Conservation (phyloP, 2,113 vertebrate species). For the Perca flavescens region DNA sequence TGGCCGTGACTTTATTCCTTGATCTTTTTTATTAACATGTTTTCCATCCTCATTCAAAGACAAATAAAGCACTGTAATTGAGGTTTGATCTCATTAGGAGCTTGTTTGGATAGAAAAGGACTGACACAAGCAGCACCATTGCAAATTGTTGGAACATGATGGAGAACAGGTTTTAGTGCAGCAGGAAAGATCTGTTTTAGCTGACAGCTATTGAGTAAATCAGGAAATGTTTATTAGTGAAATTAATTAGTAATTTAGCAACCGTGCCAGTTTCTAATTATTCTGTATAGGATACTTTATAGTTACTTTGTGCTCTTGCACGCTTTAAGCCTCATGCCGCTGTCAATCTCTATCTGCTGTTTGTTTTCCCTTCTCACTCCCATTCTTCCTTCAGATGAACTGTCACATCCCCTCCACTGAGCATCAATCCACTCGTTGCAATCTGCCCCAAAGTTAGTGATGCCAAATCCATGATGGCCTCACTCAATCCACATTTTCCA, state of each 20-base stretch:
- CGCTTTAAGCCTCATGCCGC: constrained; percentile 57
- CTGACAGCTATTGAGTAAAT: constrained; percentile 51
- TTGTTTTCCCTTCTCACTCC: constrained; percentile 76
- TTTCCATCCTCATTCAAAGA: constrained; percentile 5
- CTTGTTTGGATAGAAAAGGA: constrained; percentile 23
- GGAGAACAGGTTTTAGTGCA: constrained; percentile 6
- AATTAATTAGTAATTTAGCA: constrained; percentile 65
- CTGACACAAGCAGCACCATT: background rate
- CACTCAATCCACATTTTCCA: constrained; percentile 85
- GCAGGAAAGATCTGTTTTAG: constrained; percentile 31
- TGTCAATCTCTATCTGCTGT: constrained; percentile 78
- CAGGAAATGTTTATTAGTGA: constrained; percentile 64
- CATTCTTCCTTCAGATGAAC: constrained; percentile 84
- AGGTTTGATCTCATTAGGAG: constrained; percentile 12
- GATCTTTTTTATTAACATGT: constrained; percentile 11
- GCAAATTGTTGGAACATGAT: constrained; percentile 11
- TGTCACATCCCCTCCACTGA: constrained; percentile 82
- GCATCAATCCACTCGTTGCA: constrained; percentile 81
- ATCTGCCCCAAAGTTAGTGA: constrained; percentile 78
- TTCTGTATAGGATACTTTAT: constrained; percentile 61
- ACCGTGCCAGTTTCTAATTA: constrained; percentile 54
- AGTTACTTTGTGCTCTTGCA: constrained; percentile 48
- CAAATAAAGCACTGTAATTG: constrained; percentile 16
- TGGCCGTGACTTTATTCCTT: constrained; percentile 22
- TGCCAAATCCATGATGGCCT: constrained; percentile 80